Evolutionary conservation across 37 sponge, comb jelly and placozoan species (phyloP).

Genomic region (Agelas oroides): DNA sequence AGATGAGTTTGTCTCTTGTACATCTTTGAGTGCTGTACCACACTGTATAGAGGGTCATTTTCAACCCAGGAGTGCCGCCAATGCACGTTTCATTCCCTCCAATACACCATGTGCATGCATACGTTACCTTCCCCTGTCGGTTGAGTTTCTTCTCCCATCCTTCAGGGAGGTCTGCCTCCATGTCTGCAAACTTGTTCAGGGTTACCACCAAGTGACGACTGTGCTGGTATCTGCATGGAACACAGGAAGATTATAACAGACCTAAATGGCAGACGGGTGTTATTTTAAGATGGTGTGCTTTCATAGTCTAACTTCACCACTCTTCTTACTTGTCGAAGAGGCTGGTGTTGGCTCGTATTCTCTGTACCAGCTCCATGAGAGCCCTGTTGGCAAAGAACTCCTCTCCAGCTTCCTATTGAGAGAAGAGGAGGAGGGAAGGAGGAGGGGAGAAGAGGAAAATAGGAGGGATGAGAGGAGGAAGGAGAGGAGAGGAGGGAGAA

Average conservation of each 20-base stretch:
- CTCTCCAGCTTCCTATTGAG: slow-evolving; percentile 53
- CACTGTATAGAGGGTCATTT: too few species aligned
- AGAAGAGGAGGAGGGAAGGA: neutral
- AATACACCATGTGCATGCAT: too few species aligned
- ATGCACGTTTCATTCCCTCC: too few species aligned
- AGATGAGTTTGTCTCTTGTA: too few species aligned
- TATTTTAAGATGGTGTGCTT: too few species aligned
- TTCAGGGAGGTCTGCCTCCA: slow-evolving; percentile 58
- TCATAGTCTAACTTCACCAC: too few species aligned
- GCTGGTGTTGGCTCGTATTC: slow-evolving; percentile 66
- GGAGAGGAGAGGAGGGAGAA: too few species aligned
- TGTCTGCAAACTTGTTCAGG: slow-evolving; percentile 76
- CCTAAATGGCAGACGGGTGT: too few species aligned
- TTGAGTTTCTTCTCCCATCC: slow-evolving; percentile 90
- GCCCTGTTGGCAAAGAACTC: slow-evolving; percentile 71
- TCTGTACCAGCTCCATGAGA: slow-evolving; percentile 83
- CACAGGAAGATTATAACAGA: neutral
- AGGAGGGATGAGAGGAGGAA: too few species aligned
- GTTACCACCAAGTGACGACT: slow-evolving; percentile 75
- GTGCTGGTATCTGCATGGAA: slow-evolving; percentile 75
- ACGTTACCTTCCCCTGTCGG: slow-evolving; percentile 67
- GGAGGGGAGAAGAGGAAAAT: too few species aligned
- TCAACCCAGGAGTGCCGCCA: too few species aligned
- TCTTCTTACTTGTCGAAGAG: slow-evolving; percentile 79
- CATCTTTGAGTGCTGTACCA: too few species aligned